Evolutionary conservation across 2,888 invertebrate genomes (phyloP), one percentile per base, ranked within the genome.

Genomic region (Lamellibrachia columna): DNA sequence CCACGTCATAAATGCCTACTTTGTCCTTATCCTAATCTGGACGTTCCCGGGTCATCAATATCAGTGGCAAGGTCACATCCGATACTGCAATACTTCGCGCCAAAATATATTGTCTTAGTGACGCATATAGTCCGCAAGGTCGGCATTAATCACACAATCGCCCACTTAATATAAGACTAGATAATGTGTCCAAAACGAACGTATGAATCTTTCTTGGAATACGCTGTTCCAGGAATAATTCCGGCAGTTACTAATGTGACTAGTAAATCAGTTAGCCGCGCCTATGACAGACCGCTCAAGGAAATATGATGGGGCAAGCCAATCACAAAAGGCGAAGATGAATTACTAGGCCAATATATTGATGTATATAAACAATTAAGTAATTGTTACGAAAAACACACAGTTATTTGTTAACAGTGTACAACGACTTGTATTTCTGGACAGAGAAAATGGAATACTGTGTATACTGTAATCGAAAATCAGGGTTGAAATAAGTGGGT

Each of bases 1-100:
- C 75, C 75, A 75, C 75, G 75, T 75, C 75, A 75, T 75, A 75
- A 75, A 75, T 75, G 75, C 75, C 75, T 75, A 75, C n/a, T 75
- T 75, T 75, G 22, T 75, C 75, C 75, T 75, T 75, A 75, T 75
- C 75, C n/a, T n/a, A 11, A 22, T 22, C 15, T 75, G 75, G n/a
- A 75, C 75, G 15, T 75, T 75, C 22, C n/a, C 15, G 75, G 75
- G 75, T 75, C 75, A 75, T 4, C 75, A 22, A 75, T 75, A 75
- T 75, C 75, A 75, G 75, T n/a, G 75, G 75, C 2, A 6, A 75
- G 75, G 75, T 75, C 75, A 75, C 75, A 75, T 75, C 75, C 75
- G 75, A 75, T 22, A 22, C 4, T 11, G 75, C 15, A 75, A 75
- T 15, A 6, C 15, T 15, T 75, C 75, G 15, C 75, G 75, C 75